Evolutionary conservation across 1,140 invertebrate species (phyloP), one percentile per base, ranked within the genome.

Genomic region (Hylaeus anthracinus): DNA sequence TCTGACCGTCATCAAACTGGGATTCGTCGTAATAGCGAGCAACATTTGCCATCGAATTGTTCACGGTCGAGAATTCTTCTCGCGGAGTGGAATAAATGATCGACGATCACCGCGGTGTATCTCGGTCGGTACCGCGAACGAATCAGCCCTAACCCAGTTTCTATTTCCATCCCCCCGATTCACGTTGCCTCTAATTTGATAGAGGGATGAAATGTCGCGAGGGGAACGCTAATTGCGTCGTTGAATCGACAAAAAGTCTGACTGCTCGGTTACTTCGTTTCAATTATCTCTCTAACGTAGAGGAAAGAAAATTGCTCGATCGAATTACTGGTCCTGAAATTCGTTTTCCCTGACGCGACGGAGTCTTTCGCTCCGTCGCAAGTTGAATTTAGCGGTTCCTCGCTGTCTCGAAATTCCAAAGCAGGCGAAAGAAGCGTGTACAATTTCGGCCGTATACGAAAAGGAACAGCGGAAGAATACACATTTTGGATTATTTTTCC

Each of bases 81-180:
- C 48, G 3, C n/a, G 37, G 5, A 12, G 39, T 3, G 43, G 41
- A 15, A 69, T n/a, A 55, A 69, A 39, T 69, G 65, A 76, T 75
- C 63, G 9, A 9, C 45, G 45, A 10, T 5, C 43, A 4, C 45
- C 15, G 60, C 14, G 41, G 5, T 60, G 14, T n/a, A 65, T 51
- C 37, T 8, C 39, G 3, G 39, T 14, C 15, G 14, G n/a, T 8
- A 14, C 55, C 5, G 1, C 41, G 10, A 37, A 26, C 39, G 26
- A 69, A 41, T 56, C 26, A 9, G 45, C 56, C 26, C 41, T 56
- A 72, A 72, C 56, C 70, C 14, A 69, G 64, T 69, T 76, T 48
- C 64, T 8, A 37, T 67, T 37, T 45, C 45, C 9, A 37, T 15
- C 9, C 43, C 26, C 65, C 12, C 1, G 43, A 67, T 67, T 67